Evolutionary conservation across 2,113 vertebrate genomes (phyloP), one percentile per base, ranked within the genome.

Genomic region (Columbina picui): DNA sequence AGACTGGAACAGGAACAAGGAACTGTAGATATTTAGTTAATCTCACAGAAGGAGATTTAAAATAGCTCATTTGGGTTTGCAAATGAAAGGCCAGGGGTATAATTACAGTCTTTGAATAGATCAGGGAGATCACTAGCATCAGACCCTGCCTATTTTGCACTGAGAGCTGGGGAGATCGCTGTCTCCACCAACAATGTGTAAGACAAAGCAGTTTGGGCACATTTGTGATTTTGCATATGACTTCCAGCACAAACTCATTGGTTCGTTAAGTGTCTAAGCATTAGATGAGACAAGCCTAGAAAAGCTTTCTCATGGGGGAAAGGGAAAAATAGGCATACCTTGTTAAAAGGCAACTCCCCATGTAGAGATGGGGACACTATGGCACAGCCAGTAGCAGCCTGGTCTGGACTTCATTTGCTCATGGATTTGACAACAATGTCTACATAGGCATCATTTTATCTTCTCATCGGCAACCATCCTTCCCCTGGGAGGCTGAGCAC

Each of bases 41-140:
- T 84, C 73, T 64, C 57, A 75, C 53, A 87, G 75, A 89, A 92
- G 57, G 8, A 79, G 69, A 70, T 68, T 89, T 49, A 77, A 87
- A 92, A 79, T 47, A 94, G 49, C 43, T 94, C 38, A 47, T 84
- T 91, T 92, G 27, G 38, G 49, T 32, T 75, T 82, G 74, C 61
- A 95, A 88, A 84, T 75, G 39, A 39, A 87, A 84, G 61, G 50
- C 38, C 9, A 32, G 47, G 49, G 65, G 39, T 56, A 78, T 61
- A 76, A 45, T 49, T 87, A 59, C 47, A 84, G 69, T 19, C 47
- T 64, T 64, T 47, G 23, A 82, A 15, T 16, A 84, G 65, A 71
- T 73, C 22, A 29, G 53, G 56, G 84, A 36, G 47, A 84, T 60
- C 56, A 90, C 61, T 41, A 89, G 27, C 55, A 49, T 88, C 79